A percentile compares a stretch with the other conserved stretches of the same genome.
These are phyloP conservation scores for Habrosyne pyritoides DNA, from an alignment of 2,888 invertebrate species.

Conservation along the genomic window DNA sequence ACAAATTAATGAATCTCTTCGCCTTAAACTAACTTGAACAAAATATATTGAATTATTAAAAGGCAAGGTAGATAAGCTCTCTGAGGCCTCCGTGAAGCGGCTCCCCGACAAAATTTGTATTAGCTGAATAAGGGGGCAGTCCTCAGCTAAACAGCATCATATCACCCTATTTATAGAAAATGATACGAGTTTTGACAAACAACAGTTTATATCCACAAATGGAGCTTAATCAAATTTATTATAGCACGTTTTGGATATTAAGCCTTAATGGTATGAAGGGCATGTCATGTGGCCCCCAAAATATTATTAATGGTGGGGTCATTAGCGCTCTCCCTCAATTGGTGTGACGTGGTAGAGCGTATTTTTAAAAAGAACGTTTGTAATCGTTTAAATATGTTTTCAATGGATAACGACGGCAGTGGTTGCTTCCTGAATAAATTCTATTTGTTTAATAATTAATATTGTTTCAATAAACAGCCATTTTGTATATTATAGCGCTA, in stretches of 20 bases:
- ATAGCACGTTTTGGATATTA: slow-evolving; percentile 12
- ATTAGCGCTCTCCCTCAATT: slow-evolving; percentile 8
- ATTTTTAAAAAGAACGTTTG: neutral
- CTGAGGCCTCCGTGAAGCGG: no score
- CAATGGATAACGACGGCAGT: neutral
- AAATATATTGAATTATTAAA: no score
- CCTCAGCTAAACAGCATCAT: neutral
- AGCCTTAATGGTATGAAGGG: slow-evolving; percentile 13
- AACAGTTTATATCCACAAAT: slow-evolving; percentile 1
- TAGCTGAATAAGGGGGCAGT: no score
- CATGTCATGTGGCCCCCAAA: slow-evolving; percentile 10
- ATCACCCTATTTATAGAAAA: neutral
- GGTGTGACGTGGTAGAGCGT: neutral
- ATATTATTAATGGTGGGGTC: slow-evolving; percentile 10
- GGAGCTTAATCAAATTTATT: slow-evolving; percentile 10
- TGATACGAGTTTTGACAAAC: slow-evolving; percentile 1
- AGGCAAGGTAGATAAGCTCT: no score
- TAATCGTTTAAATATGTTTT: neutral
- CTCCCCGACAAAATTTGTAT: no score
- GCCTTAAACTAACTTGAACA: no score
- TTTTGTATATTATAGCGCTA: no score
- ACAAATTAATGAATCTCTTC: no score
- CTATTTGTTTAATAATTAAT: no score
- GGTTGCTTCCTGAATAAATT: neutral
- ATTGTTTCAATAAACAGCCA: no score